phyloP scores from a whole-genome alignment of 2,888 invertebrate species.

The Hofmannophila pseudospretella region DNA sequence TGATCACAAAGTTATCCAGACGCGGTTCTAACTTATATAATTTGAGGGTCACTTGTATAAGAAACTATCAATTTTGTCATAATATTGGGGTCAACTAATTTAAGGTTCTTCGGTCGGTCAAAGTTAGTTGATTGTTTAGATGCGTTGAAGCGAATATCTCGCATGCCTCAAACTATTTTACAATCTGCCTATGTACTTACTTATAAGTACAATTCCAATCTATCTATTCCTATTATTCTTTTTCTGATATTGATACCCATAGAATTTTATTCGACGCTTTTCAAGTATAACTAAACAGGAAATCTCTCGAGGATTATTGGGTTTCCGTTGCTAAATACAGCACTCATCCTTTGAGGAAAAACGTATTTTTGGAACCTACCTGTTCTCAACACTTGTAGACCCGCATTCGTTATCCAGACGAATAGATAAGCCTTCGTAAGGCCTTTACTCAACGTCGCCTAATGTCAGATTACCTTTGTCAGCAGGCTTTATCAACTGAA shows the following conservation, averaged over 20 bases:
- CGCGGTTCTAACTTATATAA: no score
- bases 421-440: constrained; percentile 29
- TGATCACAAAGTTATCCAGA: constrained; percentile 11
- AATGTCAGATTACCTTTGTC: constrained; percentile 35
- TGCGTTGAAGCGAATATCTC: no score
- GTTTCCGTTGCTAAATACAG: neutral
- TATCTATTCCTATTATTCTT: no score
- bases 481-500: constrained; percentile 23
- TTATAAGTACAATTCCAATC: no score
- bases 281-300: neutral
- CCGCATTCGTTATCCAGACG: constrained; percentile 31
- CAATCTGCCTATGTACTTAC: no score
- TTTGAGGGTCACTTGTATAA: no score
- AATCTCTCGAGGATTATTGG: neutral
- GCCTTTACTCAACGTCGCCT: constrained; percentile 27
- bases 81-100: no score
- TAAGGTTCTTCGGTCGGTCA: no score
- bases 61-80: no score
- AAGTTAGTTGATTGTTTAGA: no score
- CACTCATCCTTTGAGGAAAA: neutral
- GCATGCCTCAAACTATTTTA: no score
- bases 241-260: no score
- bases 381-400: constrained; percentile 17
- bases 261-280: neutral
- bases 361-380: neutral